These are phyloP conservation scores for Urophycis tenuis DNA, from an alignment of 2,797 vertebrate species.

Conservation along the genomic window DNA sequence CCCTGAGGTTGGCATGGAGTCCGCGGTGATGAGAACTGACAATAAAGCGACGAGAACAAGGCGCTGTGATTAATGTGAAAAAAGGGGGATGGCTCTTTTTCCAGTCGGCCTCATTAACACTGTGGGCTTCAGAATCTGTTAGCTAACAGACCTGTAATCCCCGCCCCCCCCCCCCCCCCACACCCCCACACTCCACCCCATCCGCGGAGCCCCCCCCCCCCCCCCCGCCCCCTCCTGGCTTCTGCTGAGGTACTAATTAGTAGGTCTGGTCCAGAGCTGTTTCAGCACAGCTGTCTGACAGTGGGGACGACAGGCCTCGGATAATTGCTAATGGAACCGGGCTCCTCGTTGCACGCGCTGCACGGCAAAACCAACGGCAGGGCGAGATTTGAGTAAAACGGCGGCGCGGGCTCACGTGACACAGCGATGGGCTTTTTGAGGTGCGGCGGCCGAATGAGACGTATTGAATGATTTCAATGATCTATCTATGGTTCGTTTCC, in stretches of 20 bases:
- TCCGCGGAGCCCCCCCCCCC: slow-evolving; percentile 30
- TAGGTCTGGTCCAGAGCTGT: slow-evolving; percentile 49
- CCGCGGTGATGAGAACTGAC: slow-evolving; percentile 35
- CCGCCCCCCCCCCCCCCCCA: slow-evolving; percentile 12
- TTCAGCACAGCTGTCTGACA: slow-evolving; percentile 46
- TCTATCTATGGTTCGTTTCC: neutral
- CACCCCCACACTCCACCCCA: slow-evolving; percentile 13
- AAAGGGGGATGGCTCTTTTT: slow-evolving; percentile 9
- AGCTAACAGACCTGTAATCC: slow-evolving; percentile 53
- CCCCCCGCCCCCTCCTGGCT: slow-evolving; percentile 31
- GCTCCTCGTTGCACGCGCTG: slow-evolving; percentile 15
- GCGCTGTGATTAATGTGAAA: slow-evolving; percentile 52
- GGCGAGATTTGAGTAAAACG: slow-evolving; percentile 51
- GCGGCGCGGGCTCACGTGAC: slow-evolving; percentile 23
- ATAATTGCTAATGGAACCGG: slow-evolving; percentile 48
- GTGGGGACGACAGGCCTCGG: slow-evolving; percentile 29
- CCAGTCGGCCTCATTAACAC: slow-evolving; percentile 54
- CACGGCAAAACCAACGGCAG: slow-evolving; percentile 48
- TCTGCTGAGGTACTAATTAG: slow-evolving; percentile 58
- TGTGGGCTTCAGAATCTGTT: slow-evolving; percentile 48
- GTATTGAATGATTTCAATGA: neutral
- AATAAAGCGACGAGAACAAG: slow-evolving; percentile 40
- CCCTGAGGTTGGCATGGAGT: slow-evolving; percentile 17
- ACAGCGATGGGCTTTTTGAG: neutral
- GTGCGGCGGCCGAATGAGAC: too few relatives aligned